phyloP scores from a whole-genome alignment of 1,140 invertebrate species.

The Mactra quadrangularis region DNA sequence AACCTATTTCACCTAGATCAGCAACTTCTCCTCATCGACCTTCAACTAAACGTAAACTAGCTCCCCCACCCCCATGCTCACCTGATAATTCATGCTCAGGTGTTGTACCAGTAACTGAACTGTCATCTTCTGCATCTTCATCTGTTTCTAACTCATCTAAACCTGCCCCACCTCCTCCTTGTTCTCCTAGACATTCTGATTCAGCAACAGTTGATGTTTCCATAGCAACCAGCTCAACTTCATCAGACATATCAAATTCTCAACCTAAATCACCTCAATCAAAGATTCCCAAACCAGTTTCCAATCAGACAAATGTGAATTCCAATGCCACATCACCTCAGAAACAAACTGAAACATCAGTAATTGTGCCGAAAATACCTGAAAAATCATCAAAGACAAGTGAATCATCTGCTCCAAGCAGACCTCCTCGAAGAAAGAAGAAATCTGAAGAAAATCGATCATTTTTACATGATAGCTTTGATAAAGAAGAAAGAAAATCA shows the following conservation, averaged over 20 bases:
- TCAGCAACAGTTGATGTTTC: not conserved
- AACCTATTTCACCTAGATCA: conserved; percentile 13
- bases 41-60: conserved; percentile 60
- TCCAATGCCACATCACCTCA: conserved; percentile 33
- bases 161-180: not conserved
- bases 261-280: conserved; percentile 33
- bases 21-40: conserved; percentile 32
- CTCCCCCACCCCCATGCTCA: conserved; percentile 49
- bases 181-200: not conserved
- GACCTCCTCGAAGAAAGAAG: conserved; percentile 48
- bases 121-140: no score
- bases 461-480: conserved; percentile 51
- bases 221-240: not conserved
- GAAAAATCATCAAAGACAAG: not conserved
- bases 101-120: no score
- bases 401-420: conserved; percentile 12
- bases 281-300: conserved; percentile 35
- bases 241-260: not conserved
- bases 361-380: not conserved
- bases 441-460: conserved; percentile 49
- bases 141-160: not conserved
- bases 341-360: not conserved
- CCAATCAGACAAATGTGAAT: conserved; percentile 14
- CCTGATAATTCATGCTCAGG: not conserved
- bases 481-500: conserved; percentile 47